Conservation (phyloP, 2,888 invertebrate species). For the Cryptocephalus moraei region DNA sequence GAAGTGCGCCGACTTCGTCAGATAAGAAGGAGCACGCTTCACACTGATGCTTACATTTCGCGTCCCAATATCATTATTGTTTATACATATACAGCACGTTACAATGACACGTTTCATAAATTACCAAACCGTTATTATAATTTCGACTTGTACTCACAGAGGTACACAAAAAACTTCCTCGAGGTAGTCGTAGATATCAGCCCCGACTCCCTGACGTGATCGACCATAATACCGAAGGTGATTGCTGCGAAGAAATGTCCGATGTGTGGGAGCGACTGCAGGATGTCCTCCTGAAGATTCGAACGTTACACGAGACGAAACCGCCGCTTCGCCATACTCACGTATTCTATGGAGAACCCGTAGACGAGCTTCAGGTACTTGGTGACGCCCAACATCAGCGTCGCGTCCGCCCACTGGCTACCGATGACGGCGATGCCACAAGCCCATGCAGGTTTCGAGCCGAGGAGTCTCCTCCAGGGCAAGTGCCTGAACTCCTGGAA, state of each 20-base stretch:
- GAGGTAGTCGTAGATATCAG: slow-evolving; percentile 47
- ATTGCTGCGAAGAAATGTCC: slow-evolving; percentile 48
- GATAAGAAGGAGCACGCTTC: too few species aligned
- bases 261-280: slow-evolving; percentile 46
- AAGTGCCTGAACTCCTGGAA: slow-evolving; percentile 35
- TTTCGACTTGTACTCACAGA: slow-evolving; percentile 33
- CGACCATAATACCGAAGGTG: slow-evolving; percentile 46
- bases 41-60: too few species aligned
- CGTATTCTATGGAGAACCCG: slow-evolving; percentile 48
- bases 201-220: slow-evolving; percentile 43
- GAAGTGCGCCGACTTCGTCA: too few species aligned
- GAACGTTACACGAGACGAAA: too few species aligned
- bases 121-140: too few species aligned
- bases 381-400: slow-evolving; percentile 46
- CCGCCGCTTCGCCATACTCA: slow-evolving; percentile 20
- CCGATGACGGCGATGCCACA: slow-evolving; percentile 49
- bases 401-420: slow-evolving; percentile 50
- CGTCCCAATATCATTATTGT: too few species aligned
- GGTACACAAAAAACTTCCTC: slow-evolving; percentile 46
- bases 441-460: slow-evolving; percentile 49
- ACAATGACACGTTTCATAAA: too few species aligned
- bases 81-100: too few species aligned
- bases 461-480: slow-evolving; percentile 44
- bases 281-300: slow-evolving; percentile 40
- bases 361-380: slow-evolving; percentile 49